Conservation (phyloP, 2,113 vertebrate genomes). For the Aplodontia rufa region DNA sequence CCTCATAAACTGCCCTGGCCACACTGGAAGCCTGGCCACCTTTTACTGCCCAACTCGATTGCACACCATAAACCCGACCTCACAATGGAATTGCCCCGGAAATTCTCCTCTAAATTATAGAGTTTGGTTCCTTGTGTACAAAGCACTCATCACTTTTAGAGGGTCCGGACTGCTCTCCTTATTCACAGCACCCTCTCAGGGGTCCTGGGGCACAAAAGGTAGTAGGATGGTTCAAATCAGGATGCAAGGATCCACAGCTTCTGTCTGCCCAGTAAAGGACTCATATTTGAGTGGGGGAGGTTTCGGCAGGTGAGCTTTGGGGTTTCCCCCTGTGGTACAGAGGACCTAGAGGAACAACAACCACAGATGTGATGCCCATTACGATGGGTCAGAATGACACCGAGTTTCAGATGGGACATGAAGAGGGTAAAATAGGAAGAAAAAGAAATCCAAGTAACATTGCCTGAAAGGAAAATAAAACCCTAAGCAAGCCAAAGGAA, state of each 20-base stretch:
- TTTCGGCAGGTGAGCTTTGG: conserved; percentile 41
- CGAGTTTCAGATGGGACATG: background rate
- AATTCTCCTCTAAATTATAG: conserved; percentile 88
- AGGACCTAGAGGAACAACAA: background rate
- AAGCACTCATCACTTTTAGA: conserved; percentile 84
- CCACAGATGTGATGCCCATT: conserved; percentile 40
- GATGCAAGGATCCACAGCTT: background rate
- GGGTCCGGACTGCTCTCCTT: conserved; percentile 66
- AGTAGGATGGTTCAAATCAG: background rate
- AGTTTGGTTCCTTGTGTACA: conserved; percentile 85
- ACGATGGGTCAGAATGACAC: background rate
- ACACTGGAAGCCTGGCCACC: conserved; percentile 78
- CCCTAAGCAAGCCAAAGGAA: conserved; percentile 74
- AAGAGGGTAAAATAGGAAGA: background rate
- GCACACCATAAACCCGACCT: conserved; percentile 90
- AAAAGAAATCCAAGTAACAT: conserved; percentile 23
- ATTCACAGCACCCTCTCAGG: conserved; percentile 76
- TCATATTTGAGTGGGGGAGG: background rate
- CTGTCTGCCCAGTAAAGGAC: background rate
- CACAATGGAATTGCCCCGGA: conserved; percentile 90
- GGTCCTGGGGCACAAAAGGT: conserved; percentile 68
- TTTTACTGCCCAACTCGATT: conserved; percentile 89
- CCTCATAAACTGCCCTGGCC: conserved; percentile 86
- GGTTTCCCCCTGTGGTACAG: background rate
- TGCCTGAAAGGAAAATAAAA: conserved; percentile 72